phyloP scores from a whole-genome alignment of 2,113 vertebrate species.

The Orcinus orca region DNA sequence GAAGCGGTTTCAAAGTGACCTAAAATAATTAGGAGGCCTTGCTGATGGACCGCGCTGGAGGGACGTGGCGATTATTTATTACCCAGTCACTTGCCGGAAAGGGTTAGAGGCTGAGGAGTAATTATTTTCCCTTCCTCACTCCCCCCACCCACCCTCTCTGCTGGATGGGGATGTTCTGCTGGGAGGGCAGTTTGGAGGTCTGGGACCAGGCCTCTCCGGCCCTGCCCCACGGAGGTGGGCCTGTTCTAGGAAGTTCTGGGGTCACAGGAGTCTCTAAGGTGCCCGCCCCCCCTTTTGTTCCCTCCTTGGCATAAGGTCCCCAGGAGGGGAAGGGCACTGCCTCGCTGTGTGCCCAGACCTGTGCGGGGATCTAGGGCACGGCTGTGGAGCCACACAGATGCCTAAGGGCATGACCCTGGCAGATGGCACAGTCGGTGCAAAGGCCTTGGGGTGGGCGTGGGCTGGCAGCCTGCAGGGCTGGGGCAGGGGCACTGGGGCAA shows the following conservation, averaged over 20 bases:
- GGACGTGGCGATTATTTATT: constrained; percentile 87
- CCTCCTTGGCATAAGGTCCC: not conserved
- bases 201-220: constrained; percentile 17
- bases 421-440: not conserved
- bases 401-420: fast-evolving
- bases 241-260: not conserved
- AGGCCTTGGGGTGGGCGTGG: not conserved
- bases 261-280: not conserved
- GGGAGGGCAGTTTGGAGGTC: constrained; percentile 42
- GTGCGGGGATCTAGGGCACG: fast-evolving
- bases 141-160: not conserved
- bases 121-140: constrained; percentile 83
- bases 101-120: constrained; percentile 89
- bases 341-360: not conserved
- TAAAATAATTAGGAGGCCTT: constrained; percentile 85
- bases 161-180: constrained; percentile 63
- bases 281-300: not conserved
- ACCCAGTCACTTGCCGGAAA: constrained; percentile 87
- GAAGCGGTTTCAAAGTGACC: constrained; percentile 84
- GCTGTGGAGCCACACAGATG: not conserved
- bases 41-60: constrained; percentile 85
- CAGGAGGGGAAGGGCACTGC: fast-evolving
- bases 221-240: not conserved
- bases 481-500: no score
- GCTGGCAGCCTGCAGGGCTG: not conserved